These are phyloP conservation scores for Rhabdornis inornatus DNA, from an alignment of 2,113 vertebrate species.

Conservation along the genomic window DNA sequence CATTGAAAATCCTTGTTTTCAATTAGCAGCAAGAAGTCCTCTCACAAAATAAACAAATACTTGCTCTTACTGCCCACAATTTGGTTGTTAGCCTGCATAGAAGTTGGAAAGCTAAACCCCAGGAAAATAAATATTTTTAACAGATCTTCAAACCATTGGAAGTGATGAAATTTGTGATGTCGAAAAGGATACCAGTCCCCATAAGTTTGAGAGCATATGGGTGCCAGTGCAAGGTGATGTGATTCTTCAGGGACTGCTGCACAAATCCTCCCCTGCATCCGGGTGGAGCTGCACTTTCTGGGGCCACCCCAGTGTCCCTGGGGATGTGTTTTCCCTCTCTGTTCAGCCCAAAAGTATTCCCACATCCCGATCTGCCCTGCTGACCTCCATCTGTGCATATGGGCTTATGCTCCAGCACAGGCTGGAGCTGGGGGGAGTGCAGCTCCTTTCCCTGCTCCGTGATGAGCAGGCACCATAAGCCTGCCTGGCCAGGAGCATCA, in stretches of 20 bases:
- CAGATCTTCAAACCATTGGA: neutral
- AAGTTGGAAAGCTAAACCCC: neutral
- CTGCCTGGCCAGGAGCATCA: neutral
- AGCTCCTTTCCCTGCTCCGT: neutral
- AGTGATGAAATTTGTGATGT: neutral
- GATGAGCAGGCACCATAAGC: too few relatives aligned
- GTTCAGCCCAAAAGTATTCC: neutral
- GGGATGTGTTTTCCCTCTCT: neutral
- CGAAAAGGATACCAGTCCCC: accelerated
- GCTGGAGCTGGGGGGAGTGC: neutral
- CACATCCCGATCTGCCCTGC: neutral
- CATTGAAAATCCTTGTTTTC: constrained; percentile 45
- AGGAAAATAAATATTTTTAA: constrained; percentile 25
- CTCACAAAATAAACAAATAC: constrained; percentile 38
- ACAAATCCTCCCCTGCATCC: neutral
- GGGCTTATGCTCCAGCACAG: neutral
- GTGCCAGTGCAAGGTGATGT: neutral
- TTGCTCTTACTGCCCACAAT: constrained; percentile 22
- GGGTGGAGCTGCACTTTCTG: neutral
- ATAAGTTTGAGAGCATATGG: accelerated
- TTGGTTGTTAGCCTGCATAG: constrained; percentile 17
- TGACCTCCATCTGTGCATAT: accelerated
- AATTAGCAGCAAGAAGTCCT: constrained; percentile 35
- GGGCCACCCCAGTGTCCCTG: accelerated
- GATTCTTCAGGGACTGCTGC: neutral